A percentile compares a stretch with the other conserved stretches of the same genome.
phyloP scores from a whole-genome alignment of 2,797 vertebrate genomes.

The Sphenopsis melanotis region DNA sequence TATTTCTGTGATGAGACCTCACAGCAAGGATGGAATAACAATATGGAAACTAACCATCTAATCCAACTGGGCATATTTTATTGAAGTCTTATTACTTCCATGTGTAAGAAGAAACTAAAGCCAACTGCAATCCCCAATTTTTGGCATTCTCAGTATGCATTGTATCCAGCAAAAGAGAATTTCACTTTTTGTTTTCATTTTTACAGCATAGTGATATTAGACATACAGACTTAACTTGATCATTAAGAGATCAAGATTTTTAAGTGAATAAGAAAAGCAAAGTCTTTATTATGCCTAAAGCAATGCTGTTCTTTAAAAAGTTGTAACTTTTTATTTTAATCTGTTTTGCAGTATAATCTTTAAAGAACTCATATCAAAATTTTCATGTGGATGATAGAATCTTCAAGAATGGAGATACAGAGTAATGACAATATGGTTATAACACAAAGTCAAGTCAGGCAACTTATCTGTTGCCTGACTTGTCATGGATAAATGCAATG shows the following conservation, averaged over 20 bases:
- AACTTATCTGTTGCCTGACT: neutral
- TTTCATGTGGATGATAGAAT: neutral
- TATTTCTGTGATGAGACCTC: conserved; percentile 64
- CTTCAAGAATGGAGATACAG: neutral
- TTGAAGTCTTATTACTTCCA: conserved; percentile 78
- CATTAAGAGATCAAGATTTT: conserved; percentile 1
- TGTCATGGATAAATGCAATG: neutral
- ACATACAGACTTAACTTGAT: conserved; percentile 39
- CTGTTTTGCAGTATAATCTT: neutral
- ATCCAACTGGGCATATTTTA: conserved; percentile 72
- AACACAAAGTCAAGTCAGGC: neutral
- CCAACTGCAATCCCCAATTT: conserved; percentile 62
- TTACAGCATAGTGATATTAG: conserved; percentile 54
- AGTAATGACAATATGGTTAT: neutral
- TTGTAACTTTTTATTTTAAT: neutral
- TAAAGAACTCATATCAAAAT: neutral
- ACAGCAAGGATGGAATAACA: conserved; percentile 74
- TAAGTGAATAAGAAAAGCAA: conserved; percentile 18
- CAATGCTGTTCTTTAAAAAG: neutral
- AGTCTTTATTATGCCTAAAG: neutral
- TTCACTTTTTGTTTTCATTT: conserved; percentile 50
- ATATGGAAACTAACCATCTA: conserved; percentile 73
- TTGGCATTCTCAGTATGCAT: conserved; percentile 51
- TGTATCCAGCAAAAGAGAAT: conserved; percentile 64
- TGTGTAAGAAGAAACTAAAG: conserved; percentile 68